Evolutionary conservation across 2,888 invertebrate species (phyloP), one percentile per base, ranked within the genome.

Genomic region (Eurytoma californica): DNA sequence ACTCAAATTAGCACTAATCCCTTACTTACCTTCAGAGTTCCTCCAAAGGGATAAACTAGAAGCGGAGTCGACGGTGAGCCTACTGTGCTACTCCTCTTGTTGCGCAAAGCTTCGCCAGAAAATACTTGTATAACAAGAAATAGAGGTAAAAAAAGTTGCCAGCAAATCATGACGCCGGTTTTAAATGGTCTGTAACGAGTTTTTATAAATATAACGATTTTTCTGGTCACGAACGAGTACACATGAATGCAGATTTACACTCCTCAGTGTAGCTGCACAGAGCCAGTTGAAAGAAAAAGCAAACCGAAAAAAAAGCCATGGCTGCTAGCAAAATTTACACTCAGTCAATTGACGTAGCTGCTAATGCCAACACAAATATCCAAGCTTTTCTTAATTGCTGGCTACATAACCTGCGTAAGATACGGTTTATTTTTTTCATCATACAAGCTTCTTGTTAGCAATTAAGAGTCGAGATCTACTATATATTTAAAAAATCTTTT

Each of bases 31-130:
- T 93, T 93, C 75, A 91, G 91, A 51, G 90, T 92, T 7, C 90
- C 92, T 74, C 93, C 93, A 82, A 91, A 92, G 0, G 93, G 93
- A 83, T 91, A 92, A 0, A 93, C 90, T 9, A 93, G 83, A 0
- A 92, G 92, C 4, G 92, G 82, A 12, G 89, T 84, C 82, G 92
- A 81, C 65, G 86, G 9, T 0, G 30, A 73, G 39, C 39, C 39
- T 39, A 39, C 39, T 7, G 3, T 7, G 57, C 84, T 74, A 66
- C 86, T 82, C 66, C 83, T 84, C 73, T 82, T 81, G 49, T 13
- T 18, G n/a, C 75, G 39, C 13, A 47, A 55, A 47, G 18, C 57
- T 12, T 58, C 7, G 57, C 16, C 12, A 20, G 57, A 53, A 53
- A 53, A 53, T 16, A 53, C 39, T 39, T 39, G 39, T 7, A 39